phyloP scores from a whole-genome alignment of 2,797 vertebrate species.

The Parotocinclus haroldoi region DNA sequence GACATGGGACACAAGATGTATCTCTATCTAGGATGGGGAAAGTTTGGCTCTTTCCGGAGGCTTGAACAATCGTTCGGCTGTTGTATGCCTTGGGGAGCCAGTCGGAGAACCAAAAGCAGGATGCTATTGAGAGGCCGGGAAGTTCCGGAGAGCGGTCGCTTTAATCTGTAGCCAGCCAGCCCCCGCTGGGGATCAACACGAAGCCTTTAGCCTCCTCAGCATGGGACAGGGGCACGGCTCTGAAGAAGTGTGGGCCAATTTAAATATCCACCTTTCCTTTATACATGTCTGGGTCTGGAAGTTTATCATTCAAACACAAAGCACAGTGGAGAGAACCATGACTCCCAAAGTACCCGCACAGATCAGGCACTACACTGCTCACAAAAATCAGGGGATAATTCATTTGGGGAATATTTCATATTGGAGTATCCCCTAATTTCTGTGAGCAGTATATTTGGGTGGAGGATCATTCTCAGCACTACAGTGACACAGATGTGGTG shows the following conservation, averaged over 20 bases:
- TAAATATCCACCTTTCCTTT: conserved; percentile 38
- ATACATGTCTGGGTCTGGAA: not conserved
- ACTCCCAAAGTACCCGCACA: too few relatives aligned
- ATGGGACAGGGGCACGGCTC: conserved; percentile 33
- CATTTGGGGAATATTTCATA: too few relatives aligned
- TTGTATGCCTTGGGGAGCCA: conserved; percentile 26
- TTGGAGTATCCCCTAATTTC: too few relatives aligned
- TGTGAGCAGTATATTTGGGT: too few relatives aligned
- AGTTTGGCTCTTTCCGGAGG: conserved; percentile 22
- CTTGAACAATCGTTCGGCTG: conserved; percentile 12
- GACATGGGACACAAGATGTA: conserved; percentile 17
- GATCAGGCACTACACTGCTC: too few relatives aligned
- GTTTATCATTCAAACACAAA: too few relatives aligned
- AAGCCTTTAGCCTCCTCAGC: conserved; percentile 35
- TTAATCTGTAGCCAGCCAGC: conserved; percentile 49
- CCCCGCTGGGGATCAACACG: conserved; percentile 36
- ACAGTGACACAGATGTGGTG: too few relatives aligned
- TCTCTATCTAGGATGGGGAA: conserved; percentile 21
- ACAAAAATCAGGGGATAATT: too few relatives aligned
- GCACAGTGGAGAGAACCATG: too few relatives aligned
- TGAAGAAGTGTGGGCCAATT: conserved; percentile 26
- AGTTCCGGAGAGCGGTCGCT: conserved; percentile 47
- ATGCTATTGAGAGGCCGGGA: conserved; percentile 37
- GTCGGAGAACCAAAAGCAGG: conserved; percentile 33
- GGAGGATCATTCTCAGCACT: too few relatives aligned